Conservation (phyloP, 2,113 vertebrate species). For the Macquaria australasica region DNA sequence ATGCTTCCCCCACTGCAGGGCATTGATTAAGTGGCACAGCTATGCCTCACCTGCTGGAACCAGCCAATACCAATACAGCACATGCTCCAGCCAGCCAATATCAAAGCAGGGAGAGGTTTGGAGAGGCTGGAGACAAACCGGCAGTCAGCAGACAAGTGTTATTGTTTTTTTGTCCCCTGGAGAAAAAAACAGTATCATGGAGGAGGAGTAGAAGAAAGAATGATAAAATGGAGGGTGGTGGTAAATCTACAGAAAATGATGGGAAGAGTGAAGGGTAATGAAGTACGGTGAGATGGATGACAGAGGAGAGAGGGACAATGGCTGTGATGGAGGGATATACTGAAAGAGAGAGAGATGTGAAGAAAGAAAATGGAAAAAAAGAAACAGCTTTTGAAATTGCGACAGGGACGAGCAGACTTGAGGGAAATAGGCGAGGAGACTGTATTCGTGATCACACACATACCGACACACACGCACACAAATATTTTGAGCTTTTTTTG, state of each 20-base stretch:
- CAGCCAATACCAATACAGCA: constrained; percentile 69
- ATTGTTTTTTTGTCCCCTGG: constrained; percentile 7
- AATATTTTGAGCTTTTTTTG: constrained; percentile 69
- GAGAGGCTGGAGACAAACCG: constrained; percentile 76
- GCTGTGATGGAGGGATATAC: constrained; percentile 27
- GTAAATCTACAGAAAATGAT: constrained; percentile 40
- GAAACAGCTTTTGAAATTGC: constrained; percentile 45
- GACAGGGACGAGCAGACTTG: constrained; percentile 31
- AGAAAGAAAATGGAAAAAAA: constrained; percentile 8
- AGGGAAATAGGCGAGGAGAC: constrained; percentile 27
- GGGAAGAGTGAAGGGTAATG: constrained; percentile 55
- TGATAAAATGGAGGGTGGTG: constrained; percentile 41
- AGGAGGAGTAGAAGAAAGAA: constrained; percentile 43
- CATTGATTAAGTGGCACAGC: constrained; percentile 78
- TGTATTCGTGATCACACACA: constrained; percentile 38
- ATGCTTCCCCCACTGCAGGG: constrained; percentile 64
- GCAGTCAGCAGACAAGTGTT: constrained; percentile 64
- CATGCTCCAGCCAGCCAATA: constrained; percentile 64
- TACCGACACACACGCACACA: constrained; percentile 33
- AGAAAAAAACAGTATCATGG: constrained; percentile 23
- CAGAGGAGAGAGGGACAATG: constrained; percentile 46
- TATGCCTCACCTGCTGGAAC: constrained; percentile 76
- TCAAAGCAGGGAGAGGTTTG: constrained; percentile 52
- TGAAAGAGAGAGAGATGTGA: constrained; percentile 26
- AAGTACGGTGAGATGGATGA: constrained; percentile 56